Evolutionary conservation across 2,797 vertebrate genomes (phyloP).

Genomic region (Pelodytes ibericus): DNA sequence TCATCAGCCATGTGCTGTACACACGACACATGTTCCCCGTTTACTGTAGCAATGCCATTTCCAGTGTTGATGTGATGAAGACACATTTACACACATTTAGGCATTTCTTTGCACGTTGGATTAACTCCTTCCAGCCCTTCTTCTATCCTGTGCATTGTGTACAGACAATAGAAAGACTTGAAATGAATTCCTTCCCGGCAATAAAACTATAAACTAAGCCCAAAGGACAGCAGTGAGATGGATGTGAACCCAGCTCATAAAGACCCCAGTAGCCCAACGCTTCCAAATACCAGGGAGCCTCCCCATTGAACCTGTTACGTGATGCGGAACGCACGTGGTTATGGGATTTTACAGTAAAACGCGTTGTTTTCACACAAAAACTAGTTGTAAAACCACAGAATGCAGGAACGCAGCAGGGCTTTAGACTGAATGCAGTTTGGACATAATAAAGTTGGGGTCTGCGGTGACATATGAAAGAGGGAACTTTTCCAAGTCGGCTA

Average conservation of each 20-base stretch:
- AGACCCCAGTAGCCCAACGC: background rate
- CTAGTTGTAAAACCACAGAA: no score
- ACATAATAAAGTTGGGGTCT: no score
- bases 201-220: constrained; percentile 27
- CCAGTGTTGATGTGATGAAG: no score
- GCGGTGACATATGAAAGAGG: no score
- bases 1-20: background rate
- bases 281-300: constrained; percentile 1
- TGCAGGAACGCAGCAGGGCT: no score
- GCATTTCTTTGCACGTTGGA: background rate
- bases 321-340: no score
- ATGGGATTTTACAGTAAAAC: no score
- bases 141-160: constrained; percentile 16
- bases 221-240: constrained; percentile 23
- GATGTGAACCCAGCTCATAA: constrained; percentile 14
- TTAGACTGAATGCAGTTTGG: no score
- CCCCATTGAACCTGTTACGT: constrained; percentile 1
- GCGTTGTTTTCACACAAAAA: no score
- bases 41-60: constrained; percentile 57
- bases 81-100: no score
- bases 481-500: no score
- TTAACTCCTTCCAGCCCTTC: constrained; percentile 25
- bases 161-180: constrained; percentile 15
- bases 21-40: constrained; percentile 52
- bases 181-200: constrained; percentile 41